phyloP scores from a whole-genome alignment of 2,113 vertebrate species.

The Rhagologus leucostigma region DNA sequence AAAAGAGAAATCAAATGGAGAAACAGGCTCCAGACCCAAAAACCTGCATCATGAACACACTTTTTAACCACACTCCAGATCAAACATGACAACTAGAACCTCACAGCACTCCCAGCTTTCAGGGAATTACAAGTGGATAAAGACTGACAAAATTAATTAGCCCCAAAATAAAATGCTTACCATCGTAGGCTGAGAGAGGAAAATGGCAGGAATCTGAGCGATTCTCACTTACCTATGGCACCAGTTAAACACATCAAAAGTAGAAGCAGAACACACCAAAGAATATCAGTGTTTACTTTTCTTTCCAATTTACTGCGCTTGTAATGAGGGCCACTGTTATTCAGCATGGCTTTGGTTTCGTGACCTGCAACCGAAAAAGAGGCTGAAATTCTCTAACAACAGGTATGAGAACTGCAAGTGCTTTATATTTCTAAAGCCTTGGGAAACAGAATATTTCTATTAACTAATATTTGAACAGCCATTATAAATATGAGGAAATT shows the following conservation, averaged over 20 bases:
- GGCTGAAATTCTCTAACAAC: background rate
- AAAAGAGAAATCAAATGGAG: background rate
- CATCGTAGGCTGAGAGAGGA: background rate
- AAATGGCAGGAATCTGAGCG: background rate
- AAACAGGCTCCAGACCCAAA: background rate
- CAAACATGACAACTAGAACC: background rate
- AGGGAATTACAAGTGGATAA: background rate
- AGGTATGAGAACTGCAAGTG: background rate
- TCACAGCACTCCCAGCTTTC: background rate
- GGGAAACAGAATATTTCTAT: background rate
- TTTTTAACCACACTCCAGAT: background rate
- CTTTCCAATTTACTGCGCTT: slow-evolving; percentile 91
- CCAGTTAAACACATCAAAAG: slow-evolving; percentile 85
- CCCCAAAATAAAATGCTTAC: background rate
- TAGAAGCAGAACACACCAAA: slow-evolving; percentile 91
- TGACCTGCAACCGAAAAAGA: slow-evolving; percentile 76
- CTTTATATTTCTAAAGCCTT: background rate
- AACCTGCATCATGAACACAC: background rate
- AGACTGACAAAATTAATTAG: background rate
- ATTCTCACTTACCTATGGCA: slow-evolving; percentile 80
- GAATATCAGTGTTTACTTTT: slow-evolving; percentile 83
- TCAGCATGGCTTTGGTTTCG: slow-evolving; percentile 97
- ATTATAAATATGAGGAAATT: background rate
- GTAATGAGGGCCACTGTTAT: slow-evolving; percentile 87
- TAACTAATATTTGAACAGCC: background rate